Conservation (phyloP, 1,140 invertebrate genomes). For the Zophobas morio region DNA sequence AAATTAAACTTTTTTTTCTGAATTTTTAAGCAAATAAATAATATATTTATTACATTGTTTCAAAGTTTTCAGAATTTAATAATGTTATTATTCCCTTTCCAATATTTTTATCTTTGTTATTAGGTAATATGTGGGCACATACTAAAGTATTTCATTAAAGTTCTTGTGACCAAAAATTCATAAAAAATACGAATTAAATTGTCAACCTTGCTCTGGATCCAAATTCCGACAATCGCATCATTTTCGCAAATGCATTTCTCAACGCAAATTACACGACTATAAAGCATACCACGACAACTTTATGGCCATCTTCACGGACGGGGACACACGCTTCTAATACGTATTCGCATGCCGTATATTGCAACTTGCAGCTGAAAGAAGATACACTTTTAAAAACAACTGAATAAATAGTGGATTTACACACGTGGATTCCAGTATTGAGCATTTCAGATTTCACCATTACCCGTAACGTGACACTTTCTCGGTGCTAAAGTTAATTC, state of each 20-base stretch:
- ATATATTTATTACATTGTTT: no score
- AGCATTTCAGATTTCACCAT: conserved; percentile 39
- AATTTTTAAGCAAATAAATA: no score
- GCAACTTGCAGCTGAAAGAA: conserved; percentile 49
- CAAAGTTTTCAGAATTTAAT: no score
- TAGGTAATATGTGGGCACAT: no score
- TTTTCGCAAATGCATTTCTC: conserved; percentile 48
- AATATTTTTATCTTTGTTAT: no score
- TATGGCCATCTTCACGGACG: conserved; percentile 39
- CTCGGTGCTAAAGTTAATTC: conserved; percentile 47
- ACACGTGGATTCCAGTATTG: conserved; percentile 53
- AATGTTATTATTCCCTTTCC: no score
- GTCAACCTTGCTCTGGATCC: conserved; percentile 41
- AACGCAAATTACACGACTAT: conserved; percentile 45
- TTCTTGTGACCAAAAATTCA: not conserved
- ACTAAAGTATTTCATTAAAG: no score
- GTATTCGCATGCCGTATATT: conserved; percentile 46
- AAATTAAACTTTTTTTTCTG: no score
- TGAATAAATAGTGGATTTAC: conserved; percentile 56
- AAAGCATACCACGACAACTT: conserved; percentile 42
- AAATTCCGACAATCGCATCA: conserved; percentile 45
- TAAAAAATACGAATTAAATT: not conserved
- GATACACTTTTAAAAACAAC: conserved; percentile 49
- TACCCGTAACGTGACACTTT: conserved; percentile 31
- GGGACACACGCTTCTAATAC: conserved; percentile 36